A percentile compares a stretch with the other conserved stretches of the same genome.
Conservation (phyloP, 2,888 invertebrate species). For the Thyatira batis region DNA sequence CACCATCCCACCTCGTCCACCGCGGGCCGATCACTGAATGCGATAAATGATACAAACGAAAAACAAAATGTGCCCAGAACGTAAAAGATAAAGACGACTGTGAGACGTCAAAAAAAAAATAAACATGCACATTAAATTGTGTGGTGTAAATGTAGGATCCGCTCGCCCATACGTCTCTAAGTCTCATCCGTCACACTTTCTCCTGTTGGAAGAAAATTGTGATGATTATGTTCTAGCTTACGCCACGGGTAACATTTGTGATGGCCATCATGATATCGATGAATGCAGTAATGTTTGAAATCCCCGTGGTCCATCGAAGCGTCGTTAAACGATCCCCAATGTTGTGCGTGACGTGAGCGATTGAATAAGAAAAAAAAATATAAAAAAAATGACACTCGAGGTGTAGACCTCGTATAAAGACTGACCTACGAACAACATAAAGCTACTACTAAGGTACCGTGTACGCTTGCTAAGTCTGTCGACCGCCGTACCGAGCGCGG, state of each 20-base stretch:
- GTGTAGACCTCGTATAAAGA: constrained; percentile 56
- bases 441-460: constrained; percentile 76
- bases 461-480: constrained; percentile 42
- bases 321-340: constrained; percentile 19
- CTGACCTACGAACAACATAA: constrained; percentile 79
- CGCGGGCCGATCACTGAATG: constrained; percentile 82
- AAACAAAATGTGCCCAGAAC: constrained; percentile 69
- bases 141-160: constrained; percentile 64
- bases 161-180: constrained; percentile 76
- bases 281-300: background rate
- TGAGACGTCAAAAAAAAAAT: constrained; percentile 48
- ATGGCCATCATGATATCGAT: background rate
- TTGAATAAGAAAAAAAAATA: constrained; percentile 43
- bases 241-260: constrained; percentile 50
- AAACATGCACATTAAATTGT: constrained; percentile 65
- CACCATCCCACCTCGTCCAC: constrained; percentile 51
- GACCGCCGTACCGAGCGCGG: constrained; percentile 3
- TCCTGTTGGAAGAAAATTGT: constrained; percentile 67
- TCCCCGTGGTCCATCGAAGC: background rate
- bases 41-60: constrained; percentile 45
- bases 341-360: constrained; percentile 51
- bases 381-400: constrained; percentile 49
- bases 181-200: constrained; percentile 66
- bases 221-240: constrained; percentile 50
- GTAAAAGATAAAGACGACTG: constrained; percentile 48